Evolutionary conservation across 37 sponge, comb jelly and placozoan genomes (phyloP), one percentile per base, ranked within the genome.

Genomic region (Mnemiopsis leidyi): DNA sequence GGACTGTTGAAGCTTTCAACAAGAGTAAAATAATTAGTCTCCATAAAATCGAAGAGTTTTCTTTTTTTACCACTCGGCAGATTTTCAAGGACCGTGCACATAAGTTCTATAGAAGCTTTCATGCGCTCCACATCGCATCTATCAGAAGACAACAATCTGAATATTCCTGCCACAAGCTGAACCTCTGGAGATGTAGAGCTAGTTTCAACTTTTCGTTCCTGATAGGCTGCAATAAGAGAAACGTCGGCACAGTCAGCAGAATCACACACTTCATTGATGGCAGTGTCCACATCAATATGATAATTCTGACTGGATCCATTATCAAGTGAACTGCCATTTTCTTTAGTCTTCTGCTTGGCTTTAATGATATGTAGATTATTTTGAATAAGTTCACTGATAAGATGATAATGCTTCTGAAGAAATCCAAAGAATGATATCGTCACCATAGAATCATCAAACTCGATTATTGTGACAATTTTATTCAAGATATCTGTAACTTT

Each of bases 51-150:
- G 1, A 85, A 5, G 28, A 39, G 0, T 5, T 39, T 18, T 7
- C n/a, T 39, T 26, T 39, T 38, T 3, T 32, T 61, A 85, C 9
- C 61, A 5, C 5, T 61, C 2, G 33, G 32, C 18, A 77, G 35
- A 34, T 32, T 32, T 18, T 1, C 33, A 20, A 77, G 9, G 36
- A 77, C 33, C 36, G 33, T 1, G 5, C 36, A 33, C 20, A 77
- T 34, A 0, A 77, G 32, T 18, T 77, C 79, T 2, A 77, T 28
- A 32, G 79, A 77, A 34, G 79, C 79, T 32, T 77, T 77, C 79
- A 77, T 26, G 1, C 90, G 90, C 35, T 85, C 90, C 25, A 85
- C 30, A 85, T 85, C 90, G 39, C 90, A 85, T 39, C 48, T 85
- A 33, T 85, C 36, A 21, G 61, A 39, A 3, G 9, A 2, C 26